Conservation (phyloP, 2,888 invertebrate genomes). For the Amphipoea lucens region DNA sequence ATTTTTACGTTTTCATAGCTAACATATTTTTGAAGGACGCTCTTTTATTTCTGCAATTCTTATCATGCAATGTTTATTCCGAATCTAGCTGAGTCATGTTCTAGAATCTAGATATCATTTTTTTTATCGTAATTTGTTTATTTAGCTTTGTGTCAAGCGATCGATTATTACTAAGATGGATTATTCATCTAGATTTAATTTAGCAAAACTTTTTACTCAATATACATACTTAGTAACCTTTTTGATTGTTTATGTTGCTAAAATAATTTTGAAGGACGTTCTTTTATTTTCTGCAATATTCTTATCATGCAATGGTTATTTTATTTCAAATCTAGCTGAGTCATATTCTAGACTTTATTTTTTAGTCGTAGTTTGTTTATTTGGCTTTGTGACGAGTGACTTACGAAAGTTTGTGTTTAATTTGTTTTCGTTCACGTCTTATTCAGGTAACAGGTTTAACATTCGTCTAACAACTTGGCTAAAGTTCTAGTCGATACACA, state of each 20-base stretch:
- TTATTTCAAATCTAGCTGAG: no score
- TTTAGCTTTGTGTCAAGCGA: not conserved
- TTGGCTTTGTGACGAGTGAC: not conserved
- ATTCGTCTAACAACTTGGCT: not conserved
- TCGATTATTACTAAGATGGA: not conserved
- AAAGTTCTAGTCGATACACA: conserved; percentile 1
- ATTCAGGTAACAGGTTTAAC: no score
- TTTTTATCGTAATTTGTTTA: not conserved
- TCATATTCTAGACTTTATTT: not conserved
- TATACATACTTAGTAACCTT: not conserved
- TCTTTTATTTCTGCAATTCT: conserved; percentile 24
- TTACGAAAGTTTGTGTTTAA: not conserved
- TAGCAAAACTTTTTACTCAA: not conserved
- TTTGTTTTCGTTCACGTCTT: not conserved
- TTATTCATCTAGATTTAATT: conserved; percentile 1
- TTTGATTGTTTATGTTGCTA: not conserved
- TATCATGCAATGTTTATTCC: conserved; percentile 28
- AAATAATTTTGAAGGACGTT: not conserved
- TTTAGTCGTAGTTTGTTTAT: not conserved
- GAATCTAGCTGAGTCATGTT: conserved; percentile 26
- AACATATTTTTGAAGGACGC: conserved; percentile 29
- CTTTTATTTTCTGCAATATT: not conserved
- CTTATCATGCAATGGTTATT: not conserved
- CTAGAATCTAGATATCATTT: conserved; percentile 5
- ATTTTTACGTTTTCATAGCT: conserved; percentile 46